Base-by-base conservation (phyloP, 2,797 vertebrate species). In the Myotis myotis region DNA sequence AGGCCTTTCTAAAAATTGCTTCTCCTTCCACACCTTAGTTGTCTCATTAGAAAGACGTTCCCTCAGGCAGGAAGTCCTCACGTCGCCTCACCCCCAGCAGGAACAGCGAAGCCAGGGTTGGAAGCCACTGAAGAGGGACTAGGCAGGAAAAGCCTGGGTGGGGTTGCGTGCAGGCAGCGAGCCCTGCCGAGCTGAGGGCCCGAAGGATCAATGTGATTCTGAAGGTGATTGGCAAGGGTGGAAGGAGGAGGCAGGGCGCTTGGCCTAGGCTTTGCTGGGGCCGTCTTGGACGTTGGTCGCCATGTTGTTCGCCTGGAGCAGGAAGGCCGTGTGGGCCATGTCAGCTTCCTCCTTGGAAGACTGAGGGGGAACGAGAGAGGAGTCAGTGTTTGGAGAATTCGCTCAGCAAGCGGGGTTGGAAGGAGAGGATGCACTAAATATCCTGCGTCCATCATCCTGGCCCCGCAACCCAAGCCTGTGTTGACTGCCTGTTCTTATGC, bases 331-430 rank as follows among this genome's bases (percentile, higher is more conserved):
- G 93, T 98, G 98, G 97, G 98, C 97, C 12, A 98, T 96, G 55
- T 99, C 98, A 1, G 96, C 97, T 19, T 98, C 98, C 82, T 98
- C 98, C 96, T 97, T 98, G 96, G 98, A 98, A 53, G 96, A 97
- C 98, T 99, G 44, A 41, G 87, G 55, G 80, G 38, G 41, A 92
- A 96, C 53, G 47, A 17, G 49, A 79, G 22, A 96, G 49, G 60
- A 11, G 6, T 96, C 79, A 94, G 89, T 38, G 25, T 41, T 55
- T 44, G 30, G 20, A 55, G 62, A 2, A 3, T 25, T 13, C 36
- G 23, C 22, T 80, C 49, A 51, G 89, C 0, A 2, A 20, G 30
- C 7, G 5, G n/a, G 6, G 3, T 30, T 0, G 0, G 25, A 47
- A 4, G 47, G 33, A 30, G 41, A 16, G 16, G 13, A 10, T 0